Evolutionary conservation across 1,140 invertebrate genomes (phyloP).

Genomic region (Steinernema khuongi): DNA sequence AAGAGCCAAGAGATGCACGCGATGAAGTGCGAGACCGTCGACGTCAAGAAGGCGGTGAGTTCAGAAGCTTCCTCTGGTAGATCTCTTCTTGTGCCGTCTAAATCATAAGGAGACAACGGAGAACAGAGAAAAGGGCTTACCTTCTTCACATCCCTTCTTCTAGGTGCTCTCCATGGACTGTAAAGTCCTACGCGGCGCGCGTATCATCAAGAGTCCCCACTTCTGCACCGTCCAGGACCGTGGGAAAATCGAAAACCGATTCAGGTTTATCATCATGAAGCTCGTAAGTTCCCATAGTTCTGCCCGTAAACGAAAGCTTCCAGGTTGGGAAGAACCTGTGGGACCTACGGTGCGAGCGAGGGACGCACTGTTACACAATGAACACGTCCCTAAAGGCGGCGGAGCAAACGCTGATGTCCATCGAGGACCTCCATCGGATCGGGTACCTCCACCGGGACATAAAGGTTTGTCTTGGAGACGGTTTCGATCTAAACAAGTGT

Average conservation of each 20-base stretch:
- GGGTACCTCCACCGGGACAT: conserved; percentile 34
- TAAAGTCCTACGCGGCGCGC: conserved; percentile 30
- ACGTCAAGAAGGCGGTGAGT: conserved; percentile 19
- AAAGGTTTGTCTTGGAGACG: too few species aligned
- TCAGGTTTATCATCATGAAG: conserved; percentile 35
- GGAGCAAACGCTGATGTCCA: conserved; percentile 36
- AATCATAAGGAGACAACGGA: too few species aligned
- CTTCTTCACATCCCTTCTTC: background rate
- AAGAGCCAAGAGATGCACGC: conserved; percentile 27
- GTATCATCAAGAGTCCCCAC: conserved; percentile 26
- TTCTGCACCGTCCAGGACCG: conserved; percentile 33
- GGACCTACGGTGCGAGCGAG: conserved; percentile 14
- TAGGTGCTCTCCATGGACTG: conserved; percentile 35
- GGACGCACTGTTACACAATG: conserved; percentile 30
- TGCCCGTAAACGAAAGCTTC: too few species aligned
- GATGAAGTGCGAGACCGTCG: conserved; percentile 35
- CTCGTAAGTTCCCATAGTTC: too few species aligned
- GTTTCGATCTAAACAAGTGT: too few species aligned
- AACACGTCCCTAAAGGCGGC: conserved; percentile 43
- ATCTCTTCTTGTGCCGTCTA: too few species aligned
- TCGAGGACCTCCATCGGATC: conserved; percentile 31
- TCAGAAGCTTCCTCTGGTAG: too few species aligned
- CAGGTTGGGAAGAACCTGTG: too few species aligned
- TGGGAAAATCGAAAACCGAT: conserved; percentile 27
- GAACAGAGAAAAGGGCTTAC: too few species aligned